Evolutionary conservation across 1,140 invertebrate species (phyloP), one percentile per base, ranked within the genome.

Genomic region (Drosophila neocordata): DNA sequence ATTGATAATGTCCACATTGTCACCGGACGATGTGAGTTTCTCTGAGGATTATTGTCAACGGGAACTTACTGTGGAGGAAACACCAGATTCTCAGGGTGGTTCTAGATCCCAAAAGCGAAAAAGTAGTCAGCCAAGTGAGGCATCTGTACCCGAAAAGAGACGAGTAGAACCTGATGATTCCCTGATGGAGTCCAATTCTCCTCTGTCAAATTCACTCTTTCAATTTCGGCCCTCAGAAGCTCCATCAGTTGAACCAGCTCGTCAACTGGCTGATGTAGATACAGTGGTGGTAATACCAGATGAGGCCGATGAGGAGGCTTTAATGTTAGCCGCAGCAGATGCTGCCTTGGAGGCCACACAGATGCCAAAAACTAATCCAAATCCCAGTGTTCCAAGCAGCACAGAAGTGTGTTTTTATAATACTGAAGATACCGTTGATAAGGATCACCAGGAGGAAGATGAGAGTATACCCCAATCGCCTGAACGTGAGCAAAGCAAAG

Each of bases 1-100:
- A 77, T 95, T 97, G 91, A 94, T 97, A 0, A 92, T 97, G 70
- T 96, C 96, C 4, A 97, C 96, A 0, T 59, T 91, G 0, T 81
- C 76, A 0, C 80, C 83, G 0, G 89, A 91, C 8, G 90, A 91
- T 64, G 72, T 91, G 0, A 91, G 76, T 44, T 87, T 81, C 37
- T 91, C 77, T 7, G 84, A 83, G 12, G 87, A 90, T 4, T 89
- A 85, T 35, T 69, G 79, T n/a, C 78, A 75, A 51, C 66, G 68
- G 2, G 82, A 87, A 0, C 65, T 88, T 4, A 78, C 44, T 11
- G 59, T 41, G 0, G 34, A 62, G 3, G 66, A 87, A 31, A 18
- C 31, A 0, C 22, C 56, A 1, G 11, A 13, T 5, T 18, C 52
- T 2, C 6, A 24, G 22, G 11, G 37, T 20, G 6, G 5, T 27